These are phyloP conservation scores for Nasonia giraulti DNA, from an alignment of 1,140 invertebrate genomes.

Conservation along the genomic window DNA sequence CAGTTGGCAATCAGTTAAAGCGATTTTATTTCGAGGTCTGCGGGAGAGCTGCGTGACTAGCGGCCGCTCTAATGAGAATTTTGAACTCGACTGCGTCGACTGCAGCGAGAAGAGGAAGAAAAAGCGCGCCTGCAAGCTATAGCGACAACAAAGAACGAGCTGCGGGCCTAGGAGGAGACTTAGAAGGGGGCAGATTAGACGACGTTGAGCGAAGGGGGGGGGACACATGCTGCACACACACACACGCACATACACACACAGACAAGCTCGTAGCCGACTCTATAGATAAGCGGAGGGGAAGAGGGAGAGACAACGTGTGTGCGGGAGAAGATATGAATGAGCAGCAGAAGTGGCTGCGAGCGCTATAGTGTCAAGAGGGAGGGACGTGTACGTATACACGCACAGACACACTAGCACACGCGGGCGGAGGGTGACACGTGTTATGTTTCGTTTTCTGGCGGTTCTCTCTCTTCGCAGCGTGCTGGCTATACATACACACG, in stretches of 20 bases:
- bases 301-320: not conserved
- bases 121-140: not conserved
- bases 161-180: not conserved
- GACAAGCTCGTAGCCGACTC: not conserved
- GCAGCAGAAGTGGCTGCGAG: not conserved
- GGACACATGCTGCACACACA: not conserved
- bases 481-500: too few species aligned
- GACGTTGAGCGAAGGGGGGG: not conserved
- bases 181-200: conserved; percentile 10
- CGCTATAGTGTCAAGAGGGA: not conserved
- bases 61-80: not conserved
- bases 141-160: not conserved
- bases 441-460: not conserved
- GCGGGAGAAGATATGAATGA: not conserved
- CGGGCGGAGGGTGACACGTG: not conserved
- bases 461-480: too few species aligned
- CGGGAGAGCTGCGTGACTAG: not conserved
- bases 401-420: too few species aligned
- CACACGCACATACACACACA: not conserved
- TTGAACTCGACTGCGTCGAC: conserved; percentile 17
- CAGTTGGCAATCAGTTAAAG: too few species aligned
- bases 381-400: not conserved
- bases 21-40: not conserved
- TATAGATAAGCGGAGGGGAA: not conserved
- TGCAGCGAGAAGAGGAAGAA: not conserved